These are phyloP conservation scores for Platysternon megacephalum DNA, from an alignment of 2,113 vertebrate genomes.

Conservation along the genomic window DNA sequence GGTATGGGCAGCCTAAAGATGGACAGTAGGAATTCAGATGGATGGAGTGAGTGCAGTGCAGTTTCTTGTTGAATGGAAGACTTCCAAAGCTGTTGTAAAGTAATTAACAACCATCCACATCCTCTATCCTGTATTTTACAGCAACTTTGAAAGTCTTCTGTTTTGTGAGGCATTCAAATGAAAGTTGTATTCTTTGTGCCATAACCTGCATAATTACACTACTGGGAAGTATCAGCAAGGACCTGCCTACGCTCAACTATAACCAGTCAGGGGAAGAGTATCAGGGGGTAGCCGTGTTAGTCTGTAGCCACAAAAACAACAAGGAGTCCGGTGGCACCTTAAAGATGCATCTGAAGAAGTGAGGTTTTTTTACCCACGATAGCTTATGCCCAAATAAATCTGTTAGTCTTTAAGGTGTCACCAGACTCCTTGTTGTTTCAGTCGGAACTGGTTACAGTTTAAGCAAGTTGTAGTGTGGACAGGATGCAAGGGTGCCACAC, in stretches of 20 bases:
- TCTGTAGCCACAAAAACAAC: too few relatives aligned
- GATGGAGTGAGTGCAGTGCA: neutral
- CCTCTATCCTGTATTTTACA: neutral
- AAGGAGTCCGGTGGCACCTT: too few relatives aligned
- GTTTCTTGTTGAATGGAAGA: neutral
- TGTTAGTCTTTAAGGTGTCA: too few relatives aligned
- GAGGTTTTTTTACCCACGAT: too few relatives aligned
- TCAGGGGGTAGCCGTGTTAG: too few relatives aligned
- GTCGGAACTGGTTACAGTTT: neutral
- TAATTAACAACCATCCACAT: neutral
- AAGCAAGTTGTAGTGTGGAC: neutral
- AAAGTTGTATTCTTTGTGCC: neutral
- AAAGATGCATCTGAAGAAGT: too few relatives aligned
- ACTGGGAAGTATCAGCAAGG: neutral
- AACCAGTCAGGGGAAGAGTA: neutral
- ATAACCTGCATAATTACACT: neutral
- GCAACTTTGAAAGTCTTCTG: neutral
- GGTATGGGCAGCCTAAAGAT: neutral
- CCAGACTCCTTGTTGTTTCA: neutral
- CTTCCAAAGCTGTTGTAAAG: neutral
- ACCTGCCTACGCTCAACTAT: neutral
- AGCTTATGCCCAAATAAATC: too few relatives aligned
- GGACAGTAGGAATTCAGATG: neutral
- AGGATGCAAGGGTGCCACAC: neutral
- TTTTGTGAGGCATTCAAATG: neutral